Evolutionary conservation across 2,888 invertebrate species (phyloP).

Genomic region (Cepaea hortensis): DNA sequence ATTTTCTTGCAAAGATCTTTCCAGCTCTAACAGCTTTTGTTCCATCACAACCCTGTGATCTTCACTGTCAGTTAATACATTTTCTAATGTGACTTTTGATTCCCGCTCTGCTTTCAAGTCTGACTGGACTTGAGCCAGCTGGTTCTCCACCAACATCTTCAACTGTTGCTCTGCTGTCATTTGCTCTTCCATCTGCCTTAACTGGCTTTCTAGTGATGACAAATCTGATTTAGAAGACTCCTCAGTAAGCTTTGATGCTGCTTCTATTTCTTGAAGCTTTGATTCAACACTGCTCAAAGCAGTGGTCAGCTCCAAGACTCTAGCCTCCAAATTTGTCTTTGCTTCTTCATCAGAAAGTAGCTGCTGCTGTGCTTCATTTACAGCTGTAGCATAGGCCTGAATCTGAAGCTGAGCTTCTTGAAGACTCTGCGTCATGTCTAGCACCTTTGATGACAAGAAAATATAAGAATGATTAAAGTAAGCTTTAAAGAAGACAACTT

Average conservation of each 20-base stretch:
- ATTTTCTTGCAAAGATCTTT: constrained; percentile 6
- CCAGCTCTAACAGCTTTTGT: background rate
- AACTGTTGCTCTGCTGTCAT: constrained; percentile 3
- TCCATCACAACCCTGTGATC: constrained; percentile 27
- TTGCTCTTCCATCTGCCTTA: background rate
- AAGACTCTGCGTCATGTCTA: constrained; percentile 38
- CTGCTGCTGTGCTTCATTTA: constrained; percentile 47
- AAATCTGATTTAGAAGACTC: background rate
- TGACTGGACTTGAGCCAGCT: background rate
- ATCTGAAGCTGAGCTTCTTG: constrained; percentile 47
- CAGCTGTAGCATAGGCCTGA: constrained; percentile 48
- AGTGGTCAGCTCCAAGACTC: constrained; percentile 25
- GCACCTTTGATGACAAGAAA: constrained; percentile 8
- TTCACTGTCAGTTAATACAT: constrained; percentile 24
- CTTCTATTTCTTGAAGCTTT: constrained; percentile 15
- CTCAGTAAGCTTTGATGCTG: background rate
- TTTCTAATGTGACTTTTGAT: constrained; percentile 19
- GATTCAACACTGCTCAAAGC: constrained; percentile 19
- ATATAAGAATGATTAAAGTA: background rate
- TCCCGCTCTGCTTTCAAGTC: constrained; percentile 27
- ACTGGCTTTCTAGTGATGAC: background rate
- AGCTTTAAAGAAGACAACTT: background rate
- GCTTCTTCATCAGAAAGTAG: constrained; percentile 47
- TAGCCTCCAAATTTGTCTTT: background rate
- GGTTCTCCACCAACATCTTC: constrained; percentile 3